Conservation (phyloP, 2,113 vertebrate species). For the Rynchops niger region DNA sequence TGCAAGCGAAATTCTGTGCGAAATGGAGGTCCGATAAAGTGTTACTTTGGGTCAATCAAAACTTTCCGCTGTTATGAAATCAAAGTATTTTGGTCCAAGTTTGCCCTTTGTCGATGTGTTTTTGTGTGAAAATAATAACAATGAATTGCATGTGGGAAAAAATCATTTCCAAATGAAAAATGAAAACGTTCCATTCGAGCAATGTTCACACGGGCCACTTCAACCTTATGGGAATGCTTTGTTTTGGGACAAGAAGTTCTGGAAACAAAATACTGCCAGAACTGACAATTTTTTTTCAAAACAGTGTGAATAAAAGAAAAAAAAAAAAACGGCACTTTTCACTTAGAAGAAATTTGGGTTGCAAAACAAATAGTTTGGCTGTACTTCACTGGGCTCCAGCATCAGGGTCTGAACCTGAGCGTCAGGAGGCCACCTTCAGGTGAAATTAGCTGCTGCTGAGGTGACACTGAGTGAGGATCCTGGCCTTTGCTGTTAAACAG, state of each 20-base stretch:
- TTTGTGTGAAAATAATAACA: slow-evolving; percentile 37
- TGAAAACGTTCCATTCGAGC: slow-evolving; percentile 23
- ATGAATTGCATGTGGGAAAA: slow-evolving; percentile 41
- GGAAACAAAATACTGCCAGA: slow-evolving; percentile 7
- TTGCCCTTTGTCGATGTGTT: background rate
- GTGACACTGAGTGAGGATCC: background rate
- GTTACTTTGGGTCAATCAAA: background rate
- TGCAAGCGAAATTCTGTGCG: background rate
- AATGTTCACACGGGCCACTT: slow-evolving; percentile 20
- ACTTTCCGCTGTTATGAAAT: slow-evolving; percentile 25
- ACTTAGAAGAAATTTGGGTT: background rate
- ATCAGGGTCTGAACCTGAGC: background rate
- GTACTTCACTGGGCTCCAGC: background rate
- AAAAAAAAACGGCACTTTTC: background rate
- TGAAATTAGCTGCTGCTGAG: background rate
- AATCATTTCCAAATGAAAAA: slow-evolving; percentile 49
- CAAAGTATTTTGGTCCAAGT: background rate
- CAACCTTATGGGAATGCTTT: slow-evolving; percentile 53
- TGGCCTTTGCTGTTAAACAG: background rate
- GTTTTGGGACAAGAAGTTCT: slow-evolving; percentile 52
- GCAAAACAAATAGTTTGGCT: background rate
- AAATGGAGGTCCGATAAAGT: background rate
- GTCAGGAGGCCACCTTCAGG: background rate
- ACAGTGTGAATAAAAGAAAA: background rate
- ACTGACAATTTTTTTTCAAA: background rate